phyloP scores from a whole-genome alignment of 2,888 invertebrate species.

The Diarsia mendica region DNA sequence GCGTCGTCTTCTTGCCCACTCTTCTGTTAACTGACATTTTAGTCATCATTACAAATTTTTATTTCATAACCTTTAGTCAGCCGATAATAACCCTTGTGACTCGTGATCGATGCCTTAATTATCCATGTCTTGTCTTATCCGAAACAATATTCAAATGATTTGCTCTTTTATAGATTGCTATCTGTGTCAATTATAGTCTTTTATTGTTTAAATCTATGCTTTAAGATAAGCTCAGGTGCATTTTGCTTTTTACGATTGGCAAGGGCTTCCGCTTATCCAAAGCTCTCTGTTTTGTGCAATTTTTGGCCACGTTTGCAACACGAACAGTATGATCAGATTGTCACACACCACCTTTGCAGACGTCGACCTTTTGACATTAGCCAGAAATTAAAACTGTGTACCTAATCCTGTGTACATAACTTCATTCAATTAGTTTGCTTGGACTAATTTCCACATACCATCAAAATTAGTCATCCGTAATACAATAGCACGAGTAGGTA shows the following conservation, averaged over 20 bases:
- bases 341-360: too few relatives aligned
- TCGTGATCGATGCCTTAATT: background rate
- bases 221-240: background rate
- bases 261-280: too few relatives aligned
- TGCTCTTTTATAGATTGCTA: slow-evolving; percentile 19
- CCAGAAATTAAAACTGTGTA: background rate
- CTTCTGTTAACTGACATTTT: background rate
- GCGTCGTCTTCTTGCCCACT: background rate
- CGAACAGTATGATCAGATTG: too few relatives aligned
- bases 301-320: too few relatives aligned
- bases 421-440: background rate
- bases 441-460: slow-evolving; percentile 12
- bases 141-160: slow-evolving; percentile 13
- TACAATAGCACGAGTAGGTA: background rate
- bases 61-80: slow-evolving; percentile 14
- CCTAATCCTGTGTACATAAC: background rate
- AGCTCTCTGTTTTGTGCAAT: too few relatives aligned
- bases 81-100: background rate
- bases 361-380: background rate
- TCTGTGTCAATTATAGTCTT: slow-evolving; percentile 15
- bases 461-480: slow-evolving; percentile 28
- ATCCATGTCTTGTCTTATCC: background rate
- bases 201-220: slow-evolving; percentile 13
- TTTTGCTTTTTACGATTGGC: background rate
- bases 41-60: background rate